phyloP scores from a whole-genome alignment of 2,797 vertebrate genomes.

The Pseudomugil gertrudae region DNA sequence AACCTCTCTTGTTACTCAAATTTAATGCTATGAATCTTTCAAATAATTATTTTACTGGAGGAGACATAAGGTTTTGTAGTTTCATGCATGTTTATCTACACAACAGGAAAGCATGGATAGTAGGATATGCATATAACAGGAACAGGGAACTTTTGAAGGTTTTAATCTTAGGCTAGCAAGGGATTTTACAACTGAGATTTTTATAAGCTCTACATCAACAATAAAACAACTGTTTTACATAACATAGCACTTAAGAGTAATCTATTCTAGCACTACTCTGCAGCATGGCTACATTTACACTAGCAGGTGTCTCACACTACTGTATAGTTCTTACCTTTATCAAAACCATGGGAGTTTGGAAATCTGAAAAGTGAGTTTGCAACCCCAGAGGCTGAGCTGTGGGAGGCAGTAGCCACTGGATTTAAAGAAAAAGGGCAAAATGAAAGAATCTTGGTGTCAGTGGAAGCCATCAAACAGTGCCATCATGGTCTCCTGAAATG shows the following conservation, averaged over 20 bases:
- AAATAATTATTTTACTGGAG: constrained; percentile 2
- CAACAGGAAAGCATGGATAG: constrained; percentile 18
- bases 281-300: constrained; percentile 7
- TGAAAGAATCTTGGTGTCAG: constrained; percentile 27
- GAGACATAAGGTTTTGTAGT: constrained; percentile 3
- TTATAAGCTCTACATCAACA: constrained; percentile 27
- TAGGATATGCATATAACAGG: not conserved
- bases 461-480: constrained; percentile 44
- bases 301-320: constrained; percentile 7
- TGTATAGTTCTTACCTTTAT: constrained; percentile 49
- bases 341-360: constrained; percentile 30
- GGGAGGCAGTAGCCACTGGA: constrained; percentile 38
- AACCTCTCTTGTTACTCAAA: not conserved
- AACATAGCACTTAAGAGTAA: not conserved
- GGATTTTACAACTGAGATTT: constrained; percentile 14
- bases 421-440: constrained; percentile 13
- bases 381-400: constrained; percentile 23
- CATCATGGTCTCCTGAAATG: constrained; percentile 42
- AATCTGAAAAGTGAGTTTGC: constrained; percentile 50
- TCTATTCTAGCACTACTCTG: constrained; percentile 16
- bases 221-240: constrained; percentile 29
- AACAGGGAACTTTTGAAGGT: constrained; percentile 10
- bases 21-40: not conserved
- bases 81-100: constrained; percentile 3
- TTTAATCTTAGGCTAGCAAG: constrained; percentile 17